These are phyloP conservation scores for Cremastinae sp. DNA, from an alignment of 2,888 invertebrate genomes.

Conservation along the genomic window DNA sequence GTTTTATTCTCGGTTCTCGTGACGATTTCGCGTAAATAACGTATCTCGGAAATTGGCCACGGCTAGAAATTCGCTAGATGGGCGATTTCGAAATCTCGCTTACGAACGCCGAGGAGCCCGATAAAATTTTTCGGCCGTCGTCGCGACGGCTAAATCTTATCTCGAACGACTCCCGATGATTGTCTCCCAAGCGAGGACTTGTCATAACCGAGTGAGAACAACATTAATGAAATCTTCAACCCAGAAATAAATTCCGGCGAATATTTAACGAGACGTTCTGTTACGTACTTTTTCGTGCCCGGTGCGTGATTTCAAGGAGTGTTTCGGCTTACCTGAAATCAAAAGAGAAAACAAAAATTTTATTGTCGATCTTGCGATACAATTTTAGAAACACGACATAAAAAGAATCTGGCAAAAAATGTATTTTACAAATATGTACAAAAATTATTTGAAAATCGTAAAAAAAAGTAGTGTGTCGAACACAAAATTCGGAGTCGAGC, in stretches of 20 bases:
- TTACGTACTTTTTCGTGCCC: constrained; percentile 13
- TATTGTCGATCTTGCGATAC: constrained; percentile 10
- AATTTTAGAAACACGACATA: not conserved
- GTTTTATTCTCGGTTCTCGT: constrained; percentile 36
- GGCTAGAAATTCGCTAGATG: too few relatives aligned
- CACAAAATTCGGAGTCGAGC: constrained; percentile 7
- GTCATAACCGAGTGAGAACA: not conserved
- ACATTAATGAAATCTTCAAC: constrained; percentile 9
- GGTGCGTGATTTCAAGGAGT: not conserved
- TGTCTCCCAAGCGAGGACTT: not conserved
- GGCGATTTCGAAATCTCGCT: not conserved
- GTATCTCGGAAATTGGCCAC: not conserved
- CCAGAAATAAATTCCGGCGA: constrained; percentile 4
- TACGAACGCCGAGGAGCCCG: too few relatives aligned
- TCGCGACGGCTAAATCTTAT: not conserved
- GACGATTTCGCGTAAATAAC: constrained; percentile 25
- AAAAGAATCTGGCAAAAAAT: not conserved
- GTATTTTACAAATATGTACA: not conserved
- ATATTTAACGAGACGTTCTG: not conserved
- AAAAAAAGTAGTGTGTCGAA: not conserved
- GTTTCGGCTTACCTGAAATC: constrained; percentile 52
- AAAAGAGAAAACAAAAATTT: constrained; percentile 27
- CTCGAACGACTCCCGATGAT: not conserved
- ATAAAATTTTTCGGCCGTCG: not conserved
- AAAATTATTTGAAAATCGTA: not conserved